Evolutionary conservation across 2,888 invertebrate species (phyloP).

Genomic region (Deilephila porcellus): DNA sequence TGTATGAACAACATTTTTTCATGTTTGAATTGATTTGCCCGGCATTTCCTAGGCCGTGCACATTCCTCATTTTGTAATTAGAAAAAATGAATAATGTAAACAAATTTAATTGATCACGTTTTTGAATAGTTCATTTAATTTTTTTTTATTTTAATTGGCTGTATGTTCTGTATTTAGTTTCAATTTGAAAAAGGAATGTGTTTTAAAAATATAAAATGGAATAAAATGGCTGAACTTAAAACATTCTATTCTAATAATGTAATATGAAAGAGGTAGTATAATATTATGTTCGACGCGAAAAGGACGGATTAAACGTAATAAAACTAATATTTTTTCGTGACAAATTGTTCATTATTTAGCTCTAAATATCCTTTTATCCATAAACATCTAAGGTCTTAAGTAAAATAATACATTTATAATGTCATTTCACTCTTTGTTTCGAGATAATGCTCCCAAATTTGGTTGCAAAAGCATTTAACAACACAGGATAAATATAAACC

Average conservation of each 20-base stretch:
- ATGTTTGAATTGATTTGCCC: constrained; percentile 15
- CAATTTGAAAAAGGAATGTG: background rate
- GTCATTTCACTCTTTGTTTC: background rate
- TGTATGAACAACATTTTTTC: constrained; percentile 20
- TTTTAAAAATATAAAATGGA: background rate
- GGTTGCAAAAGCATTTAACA: background rate
- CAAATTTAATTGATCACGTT: constrained; percentile 21
- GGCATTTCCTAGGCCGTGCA: constrained; percentile 14
- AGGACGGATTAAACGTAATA: too few relatives aligned
- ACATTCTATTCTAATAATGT: too few relatives aligned
- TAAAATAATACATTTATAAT: too few relatives aligned
- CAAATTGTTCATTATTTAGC: too few relatives aligned
- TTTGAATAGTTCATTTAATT: constrained; percentile 7
- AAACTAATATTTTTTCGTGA: too few relatives aligned
- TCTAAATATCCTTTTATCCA: too few relatives aligned
- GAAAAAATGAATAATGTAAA: constrained; percentile 23
- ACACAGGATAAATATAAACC: background rate
- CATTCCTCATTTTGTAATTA: constrained; percentile 25
- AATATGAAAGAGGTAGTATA: too few relatives aligned
- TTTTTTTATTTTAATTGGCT: constrained; percentile 4
- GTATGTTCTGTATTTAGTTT: background rate
- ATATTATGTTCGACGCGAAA: too few relatives aligned
- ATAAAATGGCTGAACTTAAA: too few relatives aligned
- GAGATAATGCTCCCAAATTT: background rate
- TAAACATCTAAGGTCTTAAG: too few relatives aligned